Base-by-base conservation (phyloP, 2,797 vertebrate genomes). In the Oryzias dopingdopingensis region DNA sequence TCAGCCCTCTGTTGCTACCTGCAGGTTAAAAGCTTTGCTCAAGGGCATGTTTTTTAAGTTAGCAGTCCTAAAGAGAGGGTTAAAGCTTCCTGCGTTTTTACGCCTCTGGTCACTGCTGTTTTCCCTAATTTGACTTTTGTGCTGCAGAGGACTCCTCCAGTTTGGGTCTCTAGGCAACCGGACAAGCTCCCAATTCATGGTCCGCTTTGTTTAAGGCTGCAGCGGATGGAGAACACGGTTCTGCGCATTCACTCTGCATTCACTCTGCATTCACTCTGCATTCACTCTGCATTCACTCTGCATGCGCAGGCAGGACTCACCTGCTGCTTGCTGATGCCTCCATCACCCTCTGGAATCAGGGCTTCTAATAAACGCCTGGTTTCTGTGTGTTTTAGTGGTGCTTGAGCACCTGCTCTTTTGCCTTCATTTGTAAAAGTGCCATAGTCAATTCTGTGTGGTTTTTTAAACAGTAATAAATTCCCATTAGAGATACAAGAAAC, bases 261-360 rank as follows among this genome's bases (percentile, higher is more conserved):
- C 76, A 66, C 56, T 55, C 52, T 56, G 70, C 57, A 45, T 58
- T 71, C 76, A 66, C 56, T 55, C 52, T 56, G 70, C 57, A 45
- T 58, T 71, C 76, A 66, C 56, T 55, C 52, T 56, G 70, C 57
- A 45, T 58, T 71, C 76, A 66, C 77, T 67, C 56, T 77, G 65
- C 58, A 81, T 83, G 81, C 84, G 77, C 60, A 66, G 74, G 59
- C 62, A 15, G 48, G 51, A 59, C 67, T 59, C 71, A 80, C 80
- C 79, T 82, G 77, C 77, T 73, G 81, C 43, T 53, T 65, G 53
- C 77, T 76, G 69, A 79, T 77, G 82, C 62, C 45, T 26, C 70
- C 22, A 52, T 80, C 59, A 42, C 74, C 63, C 65, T 42, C 17
- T 20, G 56, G 47, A 53, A 63, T 23, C 62, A 57, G 58, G 74